phyloP scores from a whole-genome alignment of 2,113 vertebrate genomes.

The Calonectris borealis region DNA sequence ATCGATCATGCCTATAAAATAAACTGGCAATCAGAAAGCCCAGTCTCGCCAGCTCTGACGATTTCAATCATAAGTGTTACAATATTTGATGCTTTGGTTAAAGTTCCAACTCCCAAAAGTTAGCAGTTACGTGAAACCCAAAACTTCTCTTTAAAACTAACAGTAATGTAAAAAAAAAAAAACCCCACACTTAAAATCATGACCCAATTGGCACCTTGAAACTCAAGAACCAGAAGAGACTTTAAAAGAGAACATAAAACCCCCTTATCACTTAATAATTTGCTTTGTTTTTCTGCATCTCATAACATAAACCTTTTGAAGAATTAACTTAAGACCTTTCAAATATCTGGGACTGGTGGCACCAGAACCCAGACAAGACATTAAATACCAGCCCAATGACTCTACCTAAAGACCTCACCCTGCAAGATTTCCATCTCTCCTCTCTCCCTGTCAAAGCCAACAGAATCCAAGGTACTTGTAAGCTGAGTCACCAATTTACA shows the following conservation, averaged over 20 bases:
- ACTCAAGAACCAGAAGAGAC: neutral
- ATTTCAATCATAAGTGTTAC: neutral
- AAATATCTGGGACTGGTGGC: neutral
- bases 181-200: neutral
- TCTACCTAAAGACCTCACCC: neutral
- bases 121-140: neutral
- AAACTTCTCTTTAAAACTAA: neutral
- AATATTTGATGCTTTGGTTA: neutral
- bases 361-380: neutral
- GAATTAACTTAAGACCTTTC: neutral
- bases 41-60: neutral
- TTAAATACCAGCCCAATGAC: neutral
- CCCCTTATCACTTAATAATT: neutral
- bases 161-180: neutral
- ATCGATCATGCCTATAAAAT: neutral
- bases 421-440: neutral
- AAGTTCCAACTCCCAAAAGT: neutral
- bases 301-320: neutral
- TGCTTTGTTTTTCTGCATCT: neutral
- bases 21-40: neutral
- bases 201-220: neutral
- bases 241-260: neutral
- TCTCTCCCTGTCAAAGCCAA: neutral
- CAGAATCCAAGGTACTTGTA: neutral
- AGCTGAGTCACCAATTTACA: neutral